Conservation (phyloP, 1,140 invertebrate species). For the Sitobion miscanthi region DNA sequence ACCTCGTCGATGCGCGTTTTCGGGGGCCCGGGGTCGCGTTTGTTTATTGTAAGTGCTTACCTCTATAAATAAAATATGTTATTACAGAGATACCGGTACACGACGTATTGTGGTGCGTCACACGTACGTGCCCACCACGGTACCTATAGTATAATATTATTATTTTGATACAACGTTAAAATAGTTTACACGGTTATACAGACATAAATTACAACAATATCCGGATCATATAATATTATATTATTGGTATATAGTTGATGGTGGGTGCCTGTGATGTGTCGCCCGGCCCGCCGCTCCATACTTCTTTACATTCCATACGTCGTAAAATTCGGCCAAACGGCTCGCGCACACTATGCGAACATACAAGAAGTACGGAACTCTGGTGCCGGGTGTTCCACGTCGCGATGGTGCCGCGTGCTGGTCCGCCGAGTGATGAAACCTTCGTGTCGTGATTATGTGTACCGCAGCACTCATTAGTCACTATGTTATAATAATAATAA, state of each 20-base stretch:
- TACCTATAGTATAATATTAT: background rate
- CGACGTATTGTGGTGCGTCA: background rate
- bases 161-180: background rate
- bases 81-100: background rate
- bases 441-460: background rate
- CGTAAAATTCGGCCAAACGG: conserved; percentile 43
- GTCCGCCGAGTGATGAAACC: background rate
- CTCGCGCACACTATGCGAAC: conserved; percentile 39
- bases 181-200: background rate
- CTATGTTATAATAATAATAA: background rate
- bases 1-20: background rate
- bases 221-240: background rate
- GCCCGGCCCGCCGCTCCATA: conserved; percentile 77
- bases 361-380: conserved; percentile 55
- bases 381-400: background rate
- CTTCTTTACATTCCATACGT: conserved; percentile 98
- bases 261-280: background rate
- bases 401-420: background rate
- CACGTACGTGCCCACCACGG: background rate
- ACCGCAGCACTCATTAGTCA: background rate
- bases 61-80: background rate
- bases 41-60: background rate
- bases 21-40: background rate
- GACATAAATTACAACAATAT: background rate
- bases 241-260: background rate